Conservation (phyloP, 2,888 invertebrate species). For the Meta bourneti region DNA sequence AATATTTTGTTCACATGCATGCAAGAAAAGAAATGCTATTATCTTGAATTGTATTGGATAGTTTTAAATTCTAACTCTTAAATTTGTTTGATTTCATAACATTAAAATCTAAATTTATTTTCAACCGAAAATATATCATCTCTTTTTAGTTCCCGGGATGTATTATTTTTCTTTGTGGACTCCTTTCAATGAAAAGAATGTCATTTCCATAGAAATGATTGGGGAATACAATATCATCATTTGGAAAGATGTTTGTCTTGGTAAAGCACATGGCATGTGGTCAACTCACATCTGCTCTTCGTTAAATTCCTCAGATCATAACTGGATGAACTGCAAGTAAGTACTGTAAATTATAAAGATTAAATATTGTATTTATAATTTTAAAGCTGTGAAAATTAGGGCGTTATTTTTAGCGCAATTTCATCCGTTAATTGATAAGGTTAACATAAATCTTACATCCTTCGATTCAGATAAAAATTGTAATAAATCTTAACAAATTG, state of each 20-base stretch:
- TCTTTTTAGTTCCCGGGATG: slow-evolving; percentile 52
- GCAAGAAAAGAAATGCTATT: too few species aligned
- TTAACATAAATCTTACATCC: too few species aligned
- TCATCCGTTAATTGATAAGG: too few species aligned
- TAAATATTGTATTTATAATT: too few species aligned
- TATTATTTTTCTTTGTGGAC: slow-evolving; percentile 61
- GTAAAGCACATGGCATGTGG: slow-evolving; percentile 47
- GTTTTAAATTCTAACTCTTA: too few species aligned
- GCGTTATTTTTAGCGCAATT: too few species aligned
- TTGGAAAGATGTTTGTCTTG: slow-evolving; percentile 58
- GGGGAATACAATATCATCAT: slow-evolving; percentile 24
- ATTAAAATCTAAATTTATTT: not conserved
- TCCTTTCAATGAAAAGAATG: not conserved
- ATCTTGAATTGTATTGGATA: too few species aligned
- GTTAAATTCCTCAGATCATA: slow-evolving; percentile 33
- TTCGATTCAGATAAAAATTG: too few species aligned
- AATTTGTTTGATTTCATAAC: too few species aligned
- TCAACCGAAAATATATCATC: not conserved
- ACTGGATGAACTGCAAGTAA: slow-evolving; percentile 63
- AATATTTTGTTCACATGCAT: too few species aligned
- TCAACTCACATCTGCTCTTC: slow-evolving; percentile 46
- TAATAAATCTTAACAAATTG: too few species aligned
- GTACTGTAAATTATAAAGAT: not conserved
- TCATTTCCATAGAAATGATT: not conserved
- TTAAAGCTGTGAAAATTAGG: too few species aligned